These are phyloP conservation scores for Perdita meconis DNA, from an alignment of 2,888 invertebrate genomes.

Conservation along the genomic window DNA sequence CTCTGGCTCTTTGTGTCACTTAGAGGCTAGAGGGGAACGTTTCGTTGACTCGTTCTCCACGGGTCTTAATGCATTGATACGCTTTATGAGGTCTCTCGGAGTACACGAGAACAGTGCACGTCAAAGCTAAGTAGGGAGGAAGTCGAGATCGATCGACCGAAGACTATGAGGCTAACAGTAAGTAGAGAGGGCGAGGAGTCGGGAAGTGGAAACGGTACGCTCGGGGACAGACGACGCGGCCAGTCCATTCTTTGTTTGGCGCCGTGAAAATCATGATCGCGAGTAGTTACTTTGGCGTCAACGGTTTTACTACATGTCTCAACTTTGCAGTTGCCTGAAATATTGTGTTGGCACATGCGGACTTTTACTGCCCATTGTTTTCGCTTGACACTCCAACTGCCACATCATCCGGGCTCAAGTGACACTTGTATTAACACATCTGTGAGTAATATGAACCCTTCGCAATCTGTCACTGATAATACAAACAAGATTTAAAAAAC, in stretches of 20 bases:
- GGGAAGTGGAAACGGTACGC: constrained; percentile 36
- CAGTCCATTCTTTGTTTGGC: constrained; percentile 13
- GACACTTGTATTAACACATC: no score
- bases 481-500: no score
- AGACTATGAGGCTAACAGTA: neutral
- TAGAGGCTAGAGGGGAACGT: neutral
- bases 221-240: constrained; percentile 18
- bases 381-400: no score
- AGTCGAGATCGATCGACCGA: constrained; percentile 45
- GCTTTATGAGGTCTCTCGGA: constrained; percentile 14
- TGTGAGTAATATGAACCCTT: no score
- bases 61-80: constrained; percentile 19
- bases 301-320: neutral
- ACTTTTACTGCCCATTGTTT: no score
- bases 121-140: constrained; percentile 28
- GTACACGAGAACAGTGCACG: constrained; percentile 37
- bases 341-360: no score
- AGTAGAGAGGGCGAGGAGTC: neutral
- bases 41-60: constrained; percentile 12
- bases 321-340: no score
- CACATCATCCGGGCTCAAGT: no score
- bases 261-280: constrained; percentile 18
- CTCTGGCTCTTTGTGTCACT: constrained; percentile 4
- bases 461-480: no score
- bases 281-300: neutral